Conservation (phyloP, 92 coral and sea anemone genomes). For the Montipora capitata region DNA sequence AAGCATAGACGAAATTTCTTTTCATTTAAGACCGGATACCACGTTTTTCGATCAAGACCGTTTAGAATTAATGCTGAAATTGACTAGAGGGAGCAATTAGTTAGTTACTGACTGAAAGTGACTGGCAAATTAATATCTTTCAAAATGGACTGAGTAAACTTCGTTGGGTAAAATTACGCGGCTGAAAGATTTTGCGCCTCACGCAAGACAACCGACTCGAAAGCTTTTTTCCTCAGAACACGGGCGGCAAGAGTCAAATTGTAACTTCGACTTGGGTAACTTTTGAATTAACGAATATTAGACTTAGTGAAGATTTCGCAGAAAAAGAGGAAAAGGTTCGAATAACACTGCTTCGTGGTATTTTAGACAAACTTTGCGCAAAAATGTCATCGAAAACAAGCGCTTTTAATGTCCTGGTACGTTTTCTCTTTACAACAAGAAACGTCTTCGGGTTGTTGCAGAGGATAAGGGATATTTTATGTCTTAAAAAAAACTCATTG, state of each 20-base stretch:
- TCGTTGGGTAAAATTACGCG: constrained; percentile 35
- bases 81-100: constrained; percentile 62
- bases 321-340: constrained; percentile 9
- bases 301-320: constrained; percentile 21
- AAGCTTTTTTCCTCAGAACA: neutral
- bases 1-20: neutral
- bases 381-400: constrained; percentile 47
- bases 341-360: neutral
- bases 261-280: neutral
- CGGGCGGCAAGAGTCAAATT: neutral
- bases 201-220: neutral
- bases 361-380: constrained; percentile 26
- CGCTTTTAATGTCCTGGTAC: neutral
- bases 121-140: constrained; percentile 58
- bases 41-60: constrained; percentile 36
- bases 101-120: constrained; percentile 42
- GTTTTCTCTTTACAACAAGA: constrained; percentile 3
- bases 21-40: constrained; percentile 48
- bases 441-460: neutral
- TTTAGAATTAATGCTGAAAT: constrained; percentile 56
- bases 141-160: constrained; percentile 68
- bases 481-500: neutral
- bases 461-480: neutral
- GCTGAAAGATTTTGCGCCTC: constrained; percentile 32
- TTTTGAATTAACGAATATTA: neutral